Conservation (phyloP, 2,113 vertebrate genomes). For the Willisornis vidua region DNA sequence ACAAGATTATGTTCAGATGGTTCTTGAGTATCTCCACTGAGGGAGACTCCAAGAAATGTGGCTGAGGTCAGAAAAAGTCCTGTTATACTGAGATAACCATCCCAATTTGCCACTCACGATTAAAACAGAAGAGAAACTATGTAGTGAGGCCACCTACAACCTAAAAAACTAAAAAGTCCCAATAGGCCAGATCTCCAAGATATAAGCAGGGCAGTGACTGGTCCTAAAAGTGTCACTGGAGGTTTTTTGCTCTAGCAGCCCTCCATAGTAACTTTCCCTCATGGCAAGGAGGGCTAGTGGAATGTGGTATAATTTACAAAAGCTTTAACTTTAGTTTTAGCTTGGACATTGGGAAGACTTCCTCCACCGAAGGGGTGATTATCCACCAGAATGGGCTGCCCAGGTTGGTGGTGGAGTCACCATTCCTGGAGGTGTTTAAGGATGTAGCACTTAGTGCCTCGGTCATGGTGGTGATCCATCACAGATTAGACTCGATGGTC, state of each 20-base stretch:
- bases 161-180: neutral
- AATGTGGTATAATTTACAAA: rapidly evolving
- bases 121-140: rapidly evolving
- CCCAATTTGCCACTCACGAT: neutral
- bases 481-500: neutral
- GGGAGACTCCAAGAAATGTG: neutral
- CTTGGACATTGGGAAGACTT: neutral
- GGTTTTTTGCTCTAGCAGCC: neutral
- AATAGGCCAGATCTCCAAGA: neutral
- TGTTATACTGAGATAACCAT: neutral
- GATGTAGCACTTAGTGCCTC: neutral
- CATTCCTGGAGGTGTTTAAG: neutral
- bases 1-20: neutral
- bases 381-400: rapidly evolving
- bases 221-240: neutral
- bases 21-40: neutral
- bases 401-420: neutral
- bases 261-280: neutral
- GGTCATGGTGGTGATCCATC: rapidly evolving
- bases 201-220: neutral
- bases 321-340: neutral
- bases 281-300: rapidly evolving
- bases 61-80: neutral
- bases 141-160: neutral
- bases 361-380: neutral